Percentiles rank a stretch among this genome's conserved stretches.
Evolutionary conservation across 2,113 vertebrate species (phyloP).

Genomic region (Siniperca knerii): DNA sequence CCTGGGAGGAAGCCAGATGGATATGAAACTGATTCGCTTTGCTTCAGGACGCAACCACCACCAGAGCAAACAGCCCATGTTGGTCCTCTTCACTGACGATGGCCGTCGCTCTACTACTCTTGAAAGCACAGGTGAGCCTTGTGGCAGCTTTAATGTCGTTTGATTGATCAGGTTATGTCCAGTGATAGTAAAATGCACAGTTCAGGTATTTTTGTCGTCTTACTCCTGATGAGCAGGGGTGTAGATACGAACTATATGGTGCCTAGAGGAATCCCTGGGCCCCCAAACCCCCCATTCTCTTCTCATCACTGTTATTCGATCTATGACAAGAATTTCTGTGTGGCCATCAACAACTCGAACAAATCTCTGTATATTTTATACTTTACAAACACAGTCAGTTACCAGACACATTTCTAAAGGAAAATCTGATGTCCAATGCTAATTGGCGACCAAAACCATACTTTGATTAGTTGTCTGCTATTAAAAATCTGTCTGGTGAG

Average conservation of each 20-base stretch:
- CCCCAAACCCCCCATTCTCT: not conserved
- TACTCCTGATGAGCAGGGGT: not conserved
- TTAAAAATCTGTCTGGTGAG: not conserved
- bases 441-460: not conserved
- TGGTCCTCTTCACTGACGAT: slow-evolving; percentile 92
- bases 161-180: not conserved
- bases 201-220: not conserved
- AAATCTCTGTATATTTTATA: not conserved
- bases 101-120: slow-evolving; percentile 82
- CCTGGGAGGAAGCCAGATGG: slow-evolving; percentile 65
- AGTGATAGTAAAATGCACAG: not conserved
- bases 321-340: not conserved
- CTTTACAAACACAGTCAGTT: not conserved
- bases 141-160: not conserved
- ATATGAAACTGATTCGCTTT: slow-evolving; percentile 84
- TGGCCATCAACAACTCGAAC: not conserved
- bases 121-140: slow-evolving; percentile 78
- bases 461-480: not conserved
- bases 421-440: not conserved
- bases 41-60: slow-evolving; percentile 87
- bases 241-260: not conserved
- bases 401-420: not conserved
- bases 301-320: not conserved
- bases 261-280: not conserved
- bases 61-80: slow-evolving; percentile 92